phyloP scores from a whole-genome alignment of 1,140 invertebrate species.

The Dufourea novaeangliae region DNA sequence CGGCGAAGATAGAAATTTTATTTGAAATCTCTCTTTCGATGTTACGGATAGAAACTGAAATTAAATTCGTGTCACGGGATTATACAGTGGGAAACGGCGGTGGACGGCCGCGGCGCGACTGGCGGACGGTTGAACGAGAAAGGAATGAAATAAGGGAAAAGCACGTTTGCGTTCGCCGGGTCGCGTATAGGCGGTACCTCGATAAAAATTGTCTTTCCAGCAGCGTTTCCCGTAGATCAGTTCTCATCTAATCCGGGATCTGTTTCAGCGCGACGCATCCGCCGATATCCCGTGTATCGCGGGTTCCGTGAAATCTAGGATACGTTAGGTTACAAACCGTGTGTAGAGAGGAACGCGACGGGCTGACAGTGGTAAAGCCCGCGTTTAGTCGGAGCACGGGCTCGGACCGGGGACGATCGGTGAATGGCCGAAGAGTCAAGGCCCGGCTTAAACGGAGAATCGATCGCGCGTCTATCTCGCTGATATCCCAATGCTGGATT shows the following conservation, averaged over 20 bases:
- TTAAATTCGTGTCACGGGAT: not conserved
- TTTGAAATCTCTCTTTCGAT: not conserved
- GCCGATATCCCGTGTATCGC: conserved; percentile 28
- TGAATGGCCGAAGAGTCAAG: conserved; percentile 73
- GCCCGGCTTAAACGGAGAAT: conserved; percentile 73
- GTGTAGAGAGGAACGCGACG: conserved; percentile 23
- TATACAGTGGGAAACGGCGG: not conserved
- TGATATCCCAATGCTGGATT: conserved; percentile 70
- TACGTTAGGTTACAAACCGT: conserved; percentile 29
- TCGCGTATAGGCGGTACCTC: not conserved
- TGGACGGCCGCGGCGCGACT: no score
- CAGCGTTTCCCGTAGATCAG: not conserved
- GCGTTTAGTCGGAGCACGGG: conserved; percentile 59
- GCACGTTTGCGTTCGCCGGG: no score
- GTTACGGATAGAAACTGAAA: not conserved
- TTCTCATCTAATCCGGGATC: conserved; percentile 35
- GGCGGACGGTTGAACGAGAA: not conserved
- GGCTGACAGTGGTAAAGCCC: conserved; percentile 66
- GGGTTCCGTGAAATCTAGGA: conserved; percentile 10
- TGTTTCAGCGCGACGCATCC: conserved; percentile 1
- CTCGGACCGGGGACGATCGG: conserved; percentile 57
- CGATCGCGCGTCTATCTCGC: conserved; percentile 74
- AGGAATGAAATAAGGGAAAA: not conserved
- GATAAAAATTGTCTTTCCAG: not conserved
- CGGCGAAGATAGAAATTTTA: not conserved